These are phyloP conservation scores for Caenorhabditis auriculariae DNA, from an alignment of 2,888 invertebrate species.

Conservation along the genomic window DNA sequence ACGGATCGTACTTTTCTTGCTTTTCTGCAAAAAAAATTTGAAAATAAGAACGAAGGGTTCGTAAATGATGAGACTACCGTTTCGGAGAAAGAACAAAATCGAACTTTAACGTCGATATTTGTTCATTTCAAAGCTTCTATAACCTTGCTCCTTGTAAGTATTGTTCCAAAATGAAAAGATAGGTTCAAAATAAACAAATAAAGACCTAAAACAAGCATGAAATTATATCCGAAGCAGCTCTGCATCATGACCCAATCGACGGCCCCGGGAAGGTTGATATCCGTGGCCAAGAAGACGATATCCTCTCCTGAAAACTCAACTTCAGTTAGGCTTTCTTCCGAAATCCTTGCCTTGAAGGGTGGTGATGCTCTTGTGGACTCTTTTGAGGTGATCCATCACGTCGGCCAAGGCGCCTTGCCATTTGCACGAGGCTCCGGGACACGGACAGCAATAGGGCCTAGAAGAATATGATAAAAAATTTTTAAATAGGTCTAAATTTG, in stretches of 20 bases:
- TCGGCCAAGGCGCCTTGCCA: conserved; percentile 97
- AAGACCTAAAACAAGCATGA: conserved; percentile 88
- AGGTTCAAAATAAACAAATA: too few relatives aligned
- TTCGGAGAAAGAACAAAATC: too few relatives aligned
- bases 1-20: conserved; percentile 85
- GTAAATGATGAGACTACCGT: too few relatives aligned
- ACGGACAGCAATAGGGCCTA: conserved; percentile 97
- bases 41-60: too few relatives aligned
- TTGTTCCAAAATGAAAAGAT: too few relatives aligned
- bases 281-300: conserved; percentile 98
- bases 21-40: conserved; percentile 11
- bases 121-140: too few relatives aligned
- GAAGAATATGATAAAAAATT: conserved; percentile 47
- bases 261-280: conserved; percentile 92
- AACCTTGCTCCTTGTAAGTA: too few relatives aligned
- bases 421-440: conserved; percentile 98
- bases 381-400: conserved; percentile 97
- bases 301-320: conserved; percentile 76
- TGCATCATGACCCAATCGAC: conserved; percentile 86
- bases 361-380: conserved; percentile 87
- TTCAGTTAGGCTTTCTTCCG: background rate
- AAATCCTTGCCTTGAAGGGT: conserved; percentile 79
- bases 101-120: too few relatives aligned
- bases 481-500: background rate
- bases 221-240: conserved; percentile 97